Base-by-base conservation (phyloP, 1,140 invertebrate species). In the Neelides sp. region DNA sequence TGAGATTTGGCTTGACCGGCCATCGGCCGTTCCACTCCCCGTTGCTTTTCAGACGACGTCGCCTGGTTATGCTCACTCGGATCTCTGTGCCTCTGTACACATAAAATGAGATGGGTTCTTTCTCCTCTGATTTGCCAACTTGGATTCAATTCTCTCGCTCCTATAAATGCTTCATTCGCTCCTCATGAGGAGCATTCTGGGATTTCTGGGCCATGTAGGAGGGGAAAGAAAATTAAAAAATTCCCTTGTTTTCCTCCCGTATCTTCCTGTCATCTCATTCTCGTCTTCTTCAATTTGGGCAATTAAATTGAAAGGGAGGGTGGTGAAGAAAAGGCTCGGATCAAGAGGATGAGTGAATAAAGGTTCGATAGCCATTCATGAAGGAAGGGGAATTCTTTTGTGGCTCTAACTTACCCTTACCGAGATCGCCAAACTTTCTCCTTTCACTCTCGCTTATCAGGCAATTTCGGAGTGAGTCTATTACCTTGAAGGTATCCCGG, bases 241-340 rank as follows among this genome's bases (percentile, higher is more conserved):
- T 27, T 42, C 28, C n/a, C 7, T 50, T 50, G 37, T 30, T 53
- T 53, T 4, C 26, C 12, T 23, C 12, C 28, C n/a, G 7, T 32
- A 32, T 32, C 7, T 32, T 8, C n/a, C n/a, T 32, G n/a, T 32
- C 7, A 45, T 53, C 12, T 22, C 22, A 19, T 32, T 32, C 28
- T 13, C n/a, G 28, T 32, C 28, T 32, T n/a, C 28, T 46, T 30
- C 51, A 48, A 53, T 49, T 54, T 49, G 52, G 52, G 52, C 52
- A 54, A 54, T 54, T 54, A 54, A 54, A 54, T 48, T 54, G 52
- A 54, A 54, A 54, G 52, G 50, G 37, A 32, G 28, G n/a, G 7
- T 8, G 7, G 28, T 32, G 28, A 32, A 32, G 28, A 32, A 32
- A 32, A 8, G 28, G 28, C n/a, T 32, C n/a, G n/a, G 7, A n/a